A percentile compares a stretch with the other conserved stretches of the same genome.
Conservation (phyloP, 2,113 vertebrate genomes). For the Orthonyx spaldingii region DNA sequence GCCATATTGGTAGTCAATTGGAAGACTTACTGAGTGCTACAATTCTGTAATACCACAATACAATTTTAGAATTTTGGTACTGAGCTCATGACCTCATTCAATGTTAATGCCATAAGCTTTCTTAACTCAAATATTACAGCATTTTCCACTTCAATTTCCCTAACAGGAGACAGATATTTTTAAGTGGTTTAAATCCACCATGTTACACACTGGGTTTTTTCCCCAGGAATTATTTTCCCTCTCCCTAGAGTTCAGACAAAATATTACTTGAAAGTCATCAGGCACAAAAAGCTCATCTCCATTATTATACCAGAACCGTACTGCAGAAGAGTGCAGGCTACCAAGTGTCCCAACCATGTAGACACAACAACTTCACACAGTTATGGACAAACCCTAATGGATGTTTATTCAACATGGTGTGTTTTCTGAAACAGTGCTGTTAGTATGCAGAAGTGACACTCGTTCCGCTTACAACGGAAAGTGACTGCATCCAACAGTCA, state of each 20-base stretch:
- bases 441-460: not conserved
- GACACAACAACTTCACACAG: not conserved
- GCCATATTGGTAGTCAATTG: not conserved
- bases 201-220: not conserved
- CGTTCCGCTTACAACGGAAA: not conserved
- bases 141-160: not conserved
- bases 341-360: not conserved
- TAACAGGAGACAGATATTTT: not conserved
- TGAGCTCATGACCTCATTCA: not conserved
- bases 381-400: not conserved
- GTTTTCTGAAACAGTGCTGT: not conserved
- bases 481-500: not conserved
- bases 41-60: not conserved
- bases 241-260: not conserved
- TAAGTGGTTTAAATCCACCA: not conserved
- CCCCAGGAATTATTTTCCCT: not conserved
- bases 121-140: not conserved
- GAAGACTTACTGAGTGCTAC: not conserved
- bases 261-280: not conserved
- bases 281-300: not conserved
- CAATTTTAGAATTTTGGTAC: not conserved
- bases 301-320: not conserved
- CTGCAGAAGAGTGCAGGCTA: not conserved
- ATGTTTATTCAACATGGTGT: not conserved
- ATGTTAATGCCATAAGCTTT: slow-evolving; percentile 21